These are phyloP conservation scores for Uloborus plumipes DNA, from an alignment of 2,888 invertebrate species.

Conservation along the genomic window DNA sequence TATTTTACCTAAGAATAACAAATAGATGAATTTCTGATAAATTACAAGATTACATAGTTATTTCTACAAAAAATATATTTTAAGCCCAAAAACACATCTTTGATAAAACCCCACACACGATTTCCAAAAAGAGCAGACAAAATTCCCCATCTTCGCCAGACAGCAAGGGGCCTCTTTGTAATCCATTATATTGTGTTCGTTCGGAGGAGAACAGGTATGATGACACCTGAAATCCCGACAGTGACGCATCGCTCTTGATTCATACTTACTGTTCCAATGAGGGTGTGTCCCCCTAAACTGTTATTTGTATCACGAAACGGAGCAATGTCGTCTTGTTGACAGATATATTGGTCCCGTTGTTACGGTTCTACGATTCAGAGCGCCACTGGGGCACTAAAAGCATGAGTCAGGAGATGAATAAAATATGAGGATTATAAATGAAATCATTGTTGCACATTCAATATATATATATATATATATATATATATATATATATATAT, in stretches of 20 bases:
- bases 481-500: too few species aligned
- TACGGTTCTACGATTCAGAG: neutral
- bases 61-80: too few species aligned
- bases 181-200: conserved; percentile 7
- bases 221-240: conserved; percentile 44
- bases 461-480: too few species aligned
- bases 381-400: neutral
- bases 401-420: neutral
- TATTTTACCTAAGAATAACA: too few species aligned
- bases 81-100: too few species aligned
- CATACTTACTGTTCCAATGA: neutral
- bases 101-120: too few species aligned
- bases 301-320: conserved; percentile 14
- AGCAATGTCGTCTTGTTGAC: conserved; percentile 18
- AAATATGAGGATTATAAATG: neutral
- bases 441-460: too few species aligned
- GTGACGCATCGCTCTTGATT: conserved; percentile 43
- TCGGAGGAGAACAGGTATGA: conserved; percentile 14
- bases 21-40: too few species aligned
- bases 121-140: too few species aligned
- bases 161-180: neutral
- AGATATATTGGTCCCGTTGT: conserved; percentile 9
- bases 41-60: too few species aligned
- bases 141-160: too few species aligned
- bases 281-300: conserved; percentile 15